A percentile compares a stretch with the other conserved stretches of the same genome.
These are phyloP conservation scores for Onychomys arenicola DNA, from an alignment of 2,797 vertebrate species.

Conservation along the genomic window DNA sequence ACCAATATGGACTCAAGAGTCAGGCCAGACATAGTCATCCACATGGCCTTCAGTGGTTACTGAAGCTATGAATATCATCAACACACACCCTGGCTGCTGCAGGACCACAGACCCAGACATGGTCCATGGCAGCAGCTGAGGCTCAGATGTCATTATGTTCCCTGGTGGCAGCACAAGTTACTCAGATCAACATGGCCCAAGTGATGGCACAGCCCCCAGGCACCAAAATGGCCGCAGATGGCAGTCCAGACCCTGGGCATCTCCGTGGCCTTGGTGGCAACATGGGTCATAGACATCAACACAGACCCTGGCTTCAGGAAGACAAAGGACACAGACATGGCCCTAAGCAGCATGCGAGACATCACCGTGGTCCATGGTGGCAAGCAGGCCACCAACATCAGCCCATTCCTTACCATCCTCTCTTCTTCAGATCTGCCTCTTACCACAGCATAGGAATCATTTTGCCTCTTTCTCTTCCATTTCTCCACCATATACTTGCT, in stretches of 20 bases:
- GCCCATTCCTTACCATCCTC: background rate
- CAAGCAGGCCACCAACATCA: background rate
- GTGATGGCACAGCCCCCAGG: background rate
- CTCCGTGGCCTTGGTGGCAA: background rate
- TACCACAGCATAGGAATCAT: too few species aligned
- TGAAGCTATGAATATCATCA: background rate
- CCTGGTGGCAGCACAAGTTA: background rate
- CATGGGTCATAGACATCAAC: background rate
- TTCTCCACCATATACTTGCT: background rate
- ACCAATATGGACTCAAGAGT: background rate
- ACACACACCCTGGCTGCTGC: background rate
- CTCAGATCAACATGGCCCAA: background rate
- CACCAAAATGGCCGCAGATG: too few species aligned
- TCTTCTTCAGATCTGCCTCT: too few species aligned
- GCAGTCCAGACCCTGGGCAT: too few species aligned
- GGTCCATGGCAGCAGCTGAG: background rate
- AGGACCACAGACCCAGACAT: background rate
- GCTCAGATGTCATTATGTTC: background rate
- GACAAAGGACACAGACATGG: background rate
- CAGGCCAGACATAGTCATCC: background rate
- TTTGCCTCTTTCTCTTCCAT: too few species aligned
- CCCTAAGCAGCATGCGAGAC: background rate
- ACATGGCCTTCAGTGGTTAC: background rate
- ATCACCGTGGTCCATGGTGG: background rate
- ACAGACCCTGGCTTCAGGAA: background rate